Evolutionary conservation across 1,140 invertebrate species (phyloP).

Genomic region (Drosophila parabipectinata): DNA sequence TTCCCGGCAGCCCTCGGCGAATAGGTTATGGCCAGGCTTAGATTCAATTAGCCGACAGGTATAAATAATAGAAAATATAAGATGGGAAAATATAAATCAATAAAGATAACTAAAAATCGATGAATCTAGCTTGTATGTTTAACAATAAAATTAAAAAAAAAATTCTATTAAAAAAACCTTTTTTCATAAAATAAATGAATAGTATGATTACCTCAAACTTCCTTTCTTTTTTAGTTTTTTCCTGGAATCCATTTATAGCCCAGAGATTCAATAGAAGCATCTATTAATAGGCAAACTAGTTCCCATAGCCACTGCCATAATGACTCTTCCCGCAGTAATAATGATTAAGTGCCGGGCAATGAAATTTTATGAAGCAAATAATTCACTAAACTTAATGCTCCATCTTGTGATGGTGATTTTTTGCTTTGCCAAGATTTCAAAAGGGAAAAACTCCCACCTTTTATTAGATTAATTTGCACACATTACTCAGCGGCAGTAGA

Average conservation of each 20-base stretch:
- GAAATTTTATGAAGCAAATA: constrained; percentile 58
- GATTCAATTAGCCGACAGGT: constrained; percentile 19
- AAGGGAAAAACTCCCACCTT: constrained; percentile 68
- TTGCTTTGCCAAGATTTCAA: constrained; percentile 16
- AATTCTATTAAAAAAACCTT: background rate
- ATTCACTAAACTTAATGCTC: constrained; percentile 50
- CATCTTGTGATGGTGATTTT: constrained; percentile 19
- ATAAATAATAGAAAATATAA: constrained; percentile 5
- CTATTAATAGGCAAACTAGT: constrained; percentile 50
- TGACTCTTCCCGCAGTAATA: constrained; percentile 36
- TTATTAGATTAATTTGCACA: constrained; percentile 78
- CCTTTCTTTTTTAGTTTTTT: constrained; percentile 11
- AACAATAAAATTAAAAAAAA: background rate
- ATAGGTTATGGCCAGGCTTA: background rate
- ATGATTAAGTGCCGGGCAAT: constrained; percentile 57
- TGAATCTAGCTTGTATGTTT: too few relatives aligned
- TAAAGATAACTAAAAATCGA: background rate
- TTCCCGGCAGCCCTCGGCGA: constrained; percentile 11
- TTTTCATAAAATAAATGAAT: background rate
- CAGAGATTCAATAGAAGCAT: constrained; percentile 36
- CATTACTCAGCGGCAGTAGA: constrained; percentile 60
- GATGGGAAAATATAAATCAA: constrained; percentile 31
- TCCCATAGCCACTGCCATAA: constrained; percentile 28
- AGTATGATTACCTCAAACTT: constrained; percentile 9
- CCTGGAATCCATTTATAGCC: constrained; percentile 24